These are phyloP conservation scores for Crenuchus spilurus DNA, from an alignment of 2,797 vertebrate genomes.

Conservation along the genomic window DNA sequence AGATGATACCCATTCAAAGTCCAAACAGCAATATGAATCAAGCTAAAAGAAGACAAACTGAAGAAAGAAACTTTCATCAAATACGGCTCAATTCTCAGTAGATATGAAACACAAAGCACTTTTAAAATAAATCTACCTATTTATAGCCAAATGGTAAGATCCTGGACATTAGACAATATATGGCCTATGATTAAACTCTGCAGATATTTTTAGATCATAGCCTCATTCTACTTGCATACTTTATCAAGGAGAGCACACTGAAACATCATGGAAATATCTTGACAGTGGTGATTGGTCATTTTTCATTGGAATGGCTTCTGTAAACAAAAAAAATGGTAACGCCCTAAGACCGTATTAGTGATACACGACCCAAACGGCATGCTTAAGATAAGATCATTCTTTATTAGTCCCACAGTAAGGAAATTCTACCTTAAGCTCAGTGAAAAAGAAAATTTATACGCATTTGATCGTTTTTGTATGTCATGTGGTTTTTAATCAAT, in stretches of 20 bases:
- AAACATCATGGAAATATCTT: slow-evolving; percentile 24
- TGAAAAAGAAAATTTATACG: neutral
- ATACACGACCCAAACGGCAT: neutral
- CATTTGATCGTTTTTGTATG: too few species aligned
- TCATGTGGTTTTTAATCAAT: too few species aligned
- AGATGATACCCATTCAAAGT: slow-evolving; percentile 15
- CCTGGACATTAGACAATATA: neutral
- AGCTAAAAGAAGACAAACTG: slow-evolving; percentile 7
- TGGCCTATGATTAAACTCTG: neutral
- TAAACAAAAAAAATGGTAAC: slow-evolving; percentile 41
- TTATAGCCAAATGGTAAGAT: neutral
- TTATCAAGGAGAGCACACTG: slow-evolving; percentile 31
- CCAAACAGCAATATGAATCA: slow-evolving; percentile 13
- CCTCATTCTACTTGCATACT: slow-evolving; percentile 38
- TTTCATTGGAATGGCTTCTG: slow-evolving; percentile 30
- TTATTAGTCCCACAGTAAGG: neutral
- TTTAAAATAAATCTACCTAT: neutral
- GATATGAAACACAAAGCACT: slow-evolving; percentile 33
- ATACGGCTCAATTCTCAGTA: slow-evolving; percentile 7
- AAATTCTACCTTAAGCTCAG: neutral
- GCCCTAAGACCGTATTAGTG: neutral
- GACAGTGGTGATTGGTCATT: slow-evolving; percentile 45
- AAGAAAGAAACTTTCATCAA: neutral
- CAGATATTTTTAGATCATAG: slow-evolving; percentile 33
- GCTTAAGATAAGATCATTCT: slow-evolving; percentile 18